phyloP scores from a whole-genome alignment of 2,888 invertebrate genomes.

The Nesidiocoris tenuis region DNA sequence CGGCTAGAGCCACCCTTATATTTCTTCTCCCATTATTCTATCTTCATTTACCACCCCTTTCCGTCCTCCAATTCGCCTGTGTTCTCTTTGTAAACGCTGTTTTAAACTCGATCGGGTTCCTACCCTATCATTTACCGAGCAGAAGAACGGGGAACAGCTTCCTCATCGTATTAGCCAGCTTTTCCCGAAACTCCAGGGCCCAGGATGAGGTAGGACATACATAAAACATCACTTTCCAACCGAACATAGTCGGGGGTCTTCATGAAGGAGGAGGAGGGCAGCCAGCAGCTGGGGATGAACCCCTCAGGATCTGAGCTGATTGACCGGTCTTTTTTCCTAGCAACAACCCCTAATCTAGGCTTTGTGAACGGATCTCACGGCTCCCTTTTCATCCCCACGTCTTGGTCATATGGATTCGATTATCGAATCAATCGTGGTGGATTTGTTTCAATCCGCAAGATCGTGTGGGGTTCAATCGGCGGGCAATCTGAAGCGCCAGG shows the following conservation, averaged over 20 bases:
- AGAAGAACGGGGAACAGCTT: constrained; percentile 16
- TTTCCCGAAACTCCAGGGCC: not conserved
- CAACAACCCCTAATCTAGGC: constrained; percentile 36
- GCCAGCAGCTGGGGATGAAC: constrained; percentile 41
- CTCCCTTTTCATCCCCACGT: not conserved
- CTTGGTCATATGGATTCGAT: not conserved
- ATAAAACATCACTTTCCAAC: constrained; percentile 31
- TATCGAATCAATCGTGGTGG: constrained; percentile 10
- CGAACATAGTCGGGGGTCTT: not conserved
- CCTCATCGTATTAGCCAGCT: constrained; percentile 39
- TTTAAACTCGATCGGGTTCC: constrained; percentile 41
- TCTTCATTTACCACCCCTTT: not conserved
- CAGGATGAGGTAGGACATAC: constrained; percentile 38
- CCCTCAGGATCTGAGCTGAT: constrained; percentile 14
- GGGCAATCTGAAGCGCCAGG: too few species aligned
- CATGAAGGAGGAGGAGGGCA: constrained; percentile 8
- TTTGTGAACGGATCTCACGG: constrained; percentile 31
- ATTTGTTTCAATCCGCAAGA: constrained; percentile 2
- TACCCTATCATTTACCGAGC: constrained; percentile 41
- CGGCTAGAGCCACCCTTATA: not conserved
- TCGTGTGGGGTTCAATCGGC: not conserved
- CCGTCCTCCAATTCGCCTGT: constrained; percentile 15
- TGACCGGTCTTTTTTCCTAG: constrained; percentile 33
- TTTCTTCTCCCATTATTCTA: not conserved
- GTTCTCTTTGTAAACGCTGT: constrained; percentile 35